Percentiles rank a stretch among this genome's conserved stretches.
Conservation (phyloP, 2,888 invertebrate genomes). For the Oxytorus armatus region DNA sequence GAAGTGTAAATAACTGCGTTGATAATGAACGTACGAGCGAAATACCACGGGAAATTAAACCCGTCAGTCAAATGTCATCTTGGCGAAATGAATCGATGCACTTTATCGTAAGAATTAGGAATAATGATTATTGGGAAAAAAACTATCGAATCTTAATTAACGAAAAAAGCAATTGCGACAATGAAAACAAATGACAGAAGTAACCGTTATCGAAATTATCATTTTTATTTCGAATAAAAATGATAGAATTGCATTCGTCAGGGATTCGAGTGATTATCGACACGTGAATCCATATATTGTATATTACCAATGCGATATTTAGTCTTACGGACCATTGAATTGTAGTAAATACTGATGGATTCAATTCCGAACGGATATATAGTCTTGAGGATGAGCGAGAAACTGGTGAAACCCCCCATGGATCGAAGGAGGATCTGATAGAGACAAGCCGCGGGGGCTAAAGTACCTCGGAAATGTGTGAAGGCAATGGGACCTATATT, state of each 20-base stretch:
- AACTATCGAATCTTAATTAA: too few relatives aligned
- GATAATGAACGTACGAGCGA: slow-evolving; percentile 44
- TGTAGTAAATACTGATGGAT: slow-evolving; percentile 23
- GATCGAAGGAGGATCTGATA: slow-evolving; percentile 17
- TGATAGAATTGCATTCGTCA: too few relatives aligned
- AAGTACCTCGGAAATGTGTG: slow-evolving; percentile 13
- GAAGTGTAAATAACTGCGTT: slow-evolving; percentile 34
- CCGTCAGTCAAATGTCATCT: slow-evolving; percentile 22
- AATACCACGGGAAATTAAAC: slow-evolving; percentile 27
- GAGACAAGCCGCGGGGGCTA: slow-evolving; percentile 13
- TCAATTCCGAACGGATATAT: slow-evolving; percentile 3
- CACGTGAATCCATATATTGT: too few relatives aligned
- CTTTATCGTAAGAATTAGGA: too few relatives aligned
- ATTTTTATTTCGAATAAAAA: too few relatives aligned
- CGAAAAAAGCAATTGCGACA: too few relatives aligned
- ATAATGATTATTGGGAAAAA: too few relatives aligned
- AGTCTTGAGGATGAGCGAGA: neutral
- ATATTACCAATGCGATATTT: too few relatives aligned
- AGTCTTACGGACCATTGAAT: slow-evolving; percentile 6
- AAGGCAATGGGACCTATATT: slow-evolving; percentile 19
- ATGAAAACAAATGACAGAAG: too few relatives aligned
- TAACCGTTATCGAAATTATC: too few relatives aligned
- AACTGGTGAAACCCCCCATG: neutral
- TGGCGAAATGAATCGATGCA: slow-evolving; percentile 18
- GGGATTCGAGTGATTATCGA: too few relatives aligned